Percentiles rank a stretch among this genome's conserved stretches.
Evolutionary conservation across 1,140 invertebrate genomes (phyloP).

Genomic region (Zaprionus lachaisei): DNA sequence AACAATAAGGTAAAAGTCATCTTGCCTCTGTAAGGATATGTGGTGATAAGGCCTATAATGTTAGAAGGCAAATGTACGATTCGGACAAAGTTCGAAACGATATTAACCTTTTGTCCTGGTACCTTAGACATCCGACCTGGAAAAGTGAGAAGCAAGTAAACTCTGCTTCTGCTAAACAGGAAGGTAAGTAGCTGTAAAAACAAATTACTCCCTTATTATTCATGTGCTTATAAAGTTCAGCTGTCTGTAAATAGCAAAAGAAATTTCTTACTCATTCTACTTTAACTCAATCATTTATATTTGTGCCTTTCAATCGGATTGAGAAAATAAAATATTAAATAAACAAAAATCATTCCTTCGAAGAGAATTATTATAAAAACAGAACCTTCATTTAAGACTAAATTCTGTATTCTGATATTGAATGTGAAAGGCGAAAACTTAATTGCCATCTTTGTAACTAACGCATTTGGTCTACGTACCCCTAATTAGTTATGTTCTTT

Average conservation of each 20-base stretch:
- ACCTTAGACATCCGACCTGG: conserved; percentile 89
- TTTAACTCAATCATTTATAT: conserved; percentile 12
- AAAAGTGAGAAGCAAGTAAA: conserved; percentile 67
- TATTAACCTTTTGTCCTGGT: conserved; percentile 91
- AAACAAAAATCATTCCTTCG: neutral
- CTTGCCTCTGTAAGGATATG: conserved; percentile 91
- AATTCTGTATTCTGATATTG: conserved; percentile 3
- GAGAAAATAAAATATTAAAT: conserved; percentile 4
- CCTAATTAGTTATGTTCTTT: conserved; percentile 69
- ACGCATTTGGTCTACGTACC: conserved; percentile 67
- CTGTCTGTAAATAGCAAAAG: conserved; percentile 60
- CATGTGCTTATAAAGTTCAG: conserved; percentile 45
- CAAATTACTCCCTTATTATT: conserved; percentile 12
- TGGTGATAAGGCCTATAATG: conserved; percentile 90
- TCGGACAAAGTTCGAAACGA: conserved; percentile 87
- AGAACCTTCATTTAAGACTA: conserved; percentile 1
- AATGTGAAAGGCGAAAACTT: conserved; percentile 35
- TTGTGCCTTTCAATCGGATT: neutral
- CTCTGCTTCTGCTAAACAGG: conserved; percentile 54
- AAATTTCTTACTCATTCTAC: conserved; percentile 29
- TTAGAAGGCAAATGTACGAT: conserved; percentile 87
- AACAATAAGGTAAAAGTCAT: conserved; percentile 87
- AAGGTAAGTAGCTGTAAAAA: conserved; percentile 74
- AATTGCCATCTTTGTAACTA: conserved; percentile 56
- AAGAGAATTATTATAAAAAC: neutral